Evolutionary conservation across 2,888 invertebrate species (phyloP).

Genomic region (Drosophila histrio): DNA sequence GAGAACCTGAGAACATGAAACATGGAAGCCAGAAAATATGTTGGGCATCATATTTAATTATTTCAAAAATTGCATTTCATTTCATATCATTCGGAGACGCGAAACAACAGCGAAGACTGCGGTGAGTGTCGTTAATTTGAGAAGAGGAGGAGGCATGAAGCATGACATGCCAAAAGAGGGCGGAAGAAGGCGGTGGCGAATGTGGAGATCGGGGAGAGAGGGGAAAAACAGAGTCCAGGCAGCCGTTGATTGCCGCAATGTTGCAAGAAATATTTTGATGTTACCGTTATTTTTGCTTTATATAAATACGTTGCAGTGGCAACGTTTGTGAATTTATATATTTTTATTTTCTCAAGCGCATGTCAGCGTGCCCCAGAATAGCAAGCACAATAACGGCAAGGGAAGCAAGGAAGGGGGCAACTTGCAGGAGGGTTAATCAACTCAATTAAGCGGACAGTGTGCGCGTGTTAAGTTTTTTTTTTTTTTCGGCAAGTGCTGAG

Average conservation of each 20-base stretch:
- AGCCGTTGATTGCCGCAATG: constrained; percentile 50
- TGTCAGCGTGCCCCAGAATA: constrained; percentile 40
- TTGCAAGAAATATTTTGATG: constrained; percentile 65
- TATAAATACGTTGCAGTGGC: constrained; percentile 50
- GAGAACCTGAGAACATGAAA: neutral
- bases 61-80: constrained; percentile 69
- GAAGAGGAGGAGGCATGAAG: constrained; percentile 41
- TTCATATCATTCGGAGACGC: constrained; percentile 48
- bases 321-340: constrained; percentile 60
- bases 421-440: constrained; percentile 62
- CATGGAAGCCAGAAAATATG: constrained; percentile 24
- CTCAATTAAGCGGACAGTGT: constrained; percentile 73
- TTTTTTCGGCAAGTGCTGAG: constrained; percentile 50
- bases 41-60: constrained; percentile 69
- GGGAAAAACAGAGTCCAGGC: constrained; percentile 5
- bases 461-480: constrained; percentile 55
- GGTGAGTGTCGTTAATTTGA: constrained; percentile 66
- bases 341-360: constrained; percentile 66
- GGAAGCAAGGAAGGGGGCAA: neutral
- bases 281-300: constrained; percentile 71
- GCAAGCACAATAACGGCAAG: neutral
- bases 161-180: constrained; percentile 61
- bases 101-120: constrained; percentile 4
- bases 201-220: neutral
- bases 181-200: constrained; percentile 31